phyloP scores from a whole-genome alignment of 2,113 vertebrate genomes.

The Pyrgilauda ruficollis region DNA sequence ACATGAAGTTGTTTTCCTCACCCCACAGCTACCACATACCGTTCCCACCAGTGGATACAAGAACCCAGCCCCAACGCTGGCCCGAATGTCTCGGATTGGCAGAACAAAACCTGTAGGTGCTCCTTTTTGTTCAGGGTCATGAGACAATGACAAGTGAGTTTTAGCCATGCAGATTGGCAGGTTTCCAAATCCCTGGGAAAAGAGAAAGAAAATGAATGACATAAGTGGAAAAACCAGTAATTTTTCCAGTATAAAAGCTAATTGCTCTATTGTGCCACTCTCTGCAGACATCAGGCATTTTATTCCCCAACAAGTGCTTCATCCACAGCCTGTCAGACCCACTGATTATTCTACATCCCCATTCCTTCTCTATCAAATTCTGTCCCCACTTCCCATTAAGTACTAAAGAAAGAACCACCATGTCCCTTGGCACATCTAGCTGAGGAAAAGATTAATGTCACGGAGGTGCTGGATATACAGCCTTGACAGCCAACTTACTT shows the following conservation, averaged over 20 bases:
- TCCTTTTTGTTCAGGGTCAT: constrained; percentile 93
- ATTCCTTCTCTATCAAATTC: neutral
- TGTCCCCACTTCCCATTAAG: neutral
- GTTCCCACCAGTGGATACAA: constrained; percentile 93
- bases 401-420: neutral
- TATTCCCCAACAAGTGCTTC: neutral
- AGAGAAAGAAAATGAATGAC: neutral
- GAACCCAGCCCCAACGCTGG: constrained; percentile 94
- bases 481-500: neutral
- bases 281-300: neutral
- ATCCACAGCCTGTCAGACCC: neutral
- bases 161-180: constrained; percentile 99
- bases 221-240: neutral
- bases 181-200: constrained; percentile 85
- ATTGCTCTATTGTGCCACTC: neutral
- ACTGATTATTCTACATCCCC: neutral
- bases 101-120: constrained; percentile 89
- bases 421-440: neutral
- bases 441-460: neutral
- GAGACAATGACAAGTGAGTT: constrained; percentile 94
- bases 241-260: neutral
- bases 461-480: neutral
- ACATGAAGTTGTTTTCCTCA: neutral
- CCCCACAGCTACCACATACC: constrained; percentile 68
- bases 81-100: constrained; percentile 93